A percentile compares a stretch with the other conserved stretches of the same genome.
These are phyloP conservation scores for Pterophyllum scalare DNA, from an alignment of 2,113 vertebrate genomes.

Conservation along the genomic window DNA sequence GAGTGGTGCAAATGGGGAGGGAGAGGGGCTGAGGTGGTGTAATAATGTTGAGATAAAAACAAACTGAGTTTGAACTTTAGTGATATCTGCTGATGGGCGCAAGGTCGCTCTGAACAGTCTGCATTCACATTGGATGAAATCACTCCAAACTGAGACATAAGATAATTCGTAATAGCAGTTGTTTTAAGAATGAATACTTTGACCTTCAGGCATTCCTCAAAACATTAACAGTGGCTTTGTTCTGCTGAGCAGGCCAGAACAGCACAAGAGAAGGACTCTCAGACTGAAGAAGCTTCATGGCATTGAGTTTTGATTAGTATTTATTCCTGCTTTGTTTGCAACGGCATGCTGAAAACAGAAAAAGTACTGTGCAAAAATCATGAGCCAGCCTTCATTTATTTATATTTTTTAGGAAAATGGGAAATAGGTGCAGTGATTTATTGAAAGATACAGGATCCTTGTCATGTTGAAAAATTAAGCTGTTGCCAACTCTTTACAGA, in stretches of 20 bases:
- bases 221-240: background rate
- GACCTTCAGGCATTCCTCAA: background rate
- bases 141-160: background rate
- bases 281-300: background rate
- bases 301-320: background rate
- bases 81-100: slow-evolving; percentile 1
- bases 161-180: background rate
- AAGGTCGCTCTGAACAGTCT: background rate
- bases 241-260: background rate
- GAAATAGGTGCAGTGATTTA: background rate
- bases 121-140: background rate
- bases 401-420: background rate
- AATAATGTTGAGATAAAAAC: slow-evolving; percentile 11
- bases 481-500: no score
- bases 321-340: background rate
- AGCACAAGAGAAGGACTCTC: background rate
- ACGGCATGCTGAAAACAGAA: background rate
- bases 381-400: background rate
- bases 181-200: background rate
- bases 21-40: background rate
- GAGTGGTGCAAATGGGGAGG: background rate
- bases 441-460: background rate
- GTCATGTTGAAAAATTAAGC: no score
- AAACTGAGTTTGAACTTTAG: background rate
- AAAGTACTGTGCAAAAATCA: background rate